Base-by-base conservation (phyloP, 1,140 invertebrate species). In the Aphaenogaster floridana region DNA sequence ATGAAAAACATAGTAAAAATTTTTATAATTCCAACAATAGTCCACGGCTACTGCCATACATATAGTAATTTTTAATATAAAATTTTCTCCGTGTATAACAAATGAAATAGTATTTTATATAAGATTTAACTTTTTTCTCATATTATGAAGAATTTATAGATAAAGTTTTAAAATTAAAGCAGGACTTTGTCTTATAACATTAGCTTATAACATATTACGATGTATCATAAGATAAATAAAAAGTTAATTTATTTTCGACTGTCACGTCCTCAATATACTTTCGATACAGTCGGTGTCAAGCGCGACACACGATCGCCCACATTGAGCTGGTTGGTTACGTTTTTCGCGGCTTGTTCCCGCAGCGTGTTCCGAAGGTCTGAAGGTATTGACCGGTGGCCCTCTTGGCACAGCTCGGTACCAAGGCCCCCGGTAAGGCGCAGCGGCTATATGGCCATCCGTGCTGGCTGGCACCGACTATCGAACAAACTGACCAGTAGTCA, bases 401-500 rank as follows among this genome's bases (percentile, higher is more conserved):
- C 95, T 94, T 95, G 95, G 95, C 91, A 95, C 95, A 94, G 92
- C 93, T 92, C 93, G 94, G 94, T 94, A 95, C 95, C 94, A 94
- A 95, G 94, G 95, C 80, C 92, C 93, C 83, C 89, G 88, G 85
- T 81, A 90, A 90, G 90, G 91, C 91, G 91, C 86, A 86, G 64
- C 90, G 91, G 90, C 88, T 94, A 92, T 94, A 93, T 94, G 94
- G 93, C 92, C 92, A 95, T 94, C 93, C 90, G 90, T 91, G 88
- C 94, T 93, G 93, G 94, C 95, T 95, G 94, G 95, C 93, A 95
- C 95, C 94, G 92, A 95, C 94, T 95, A 95, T 95, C 93, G 95
- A 95, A 95, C 95, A 95, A 95, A 95, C 95, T 95, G 95, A 95
- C 95, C 95, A 95, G 93, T 94, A 95, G 95, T 95, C 95, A 95